Evolutionary conservation across 2,797 vertebrate species (phyloP).

Genomic region (Carduelis carduelis): DNA sequence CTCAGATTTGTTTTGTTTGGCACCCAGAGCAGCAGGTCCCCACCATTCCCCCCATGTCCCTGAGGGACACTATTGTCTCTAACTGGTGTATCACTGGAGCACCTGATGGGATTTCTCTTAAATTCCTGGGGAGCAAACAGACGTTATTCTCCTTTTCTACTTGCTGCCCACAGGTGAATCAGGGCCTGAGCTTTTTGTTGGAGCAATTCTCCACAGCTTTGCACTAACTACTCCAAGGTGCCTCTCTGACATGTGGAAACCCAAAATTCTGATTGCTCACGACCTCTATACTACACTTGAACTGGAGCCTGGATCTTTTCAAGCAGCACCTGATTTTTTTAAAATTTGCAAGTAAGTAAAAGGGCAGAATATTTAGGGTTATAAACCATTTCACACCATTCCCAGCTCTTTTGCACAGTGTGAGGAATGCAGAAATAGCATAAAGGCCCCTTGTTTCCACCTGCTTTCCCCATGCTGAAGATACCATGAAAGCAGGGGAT

Average conservation of each 20-base stretch:
- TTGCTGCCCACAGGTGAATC: neutral
- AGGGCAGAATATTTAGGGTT: neutral
- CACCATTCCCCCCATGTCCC: neutral
- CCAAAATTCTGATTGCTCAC: neutral
- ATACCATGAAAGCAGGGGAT: neutral
- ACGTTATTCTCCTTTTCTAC: neutral
- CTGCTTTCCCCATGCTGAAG: neutral
- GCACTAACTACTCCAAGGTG: neutral
- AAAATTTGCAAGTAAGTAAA: neutral
- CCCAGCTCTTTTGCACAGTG: neutral
- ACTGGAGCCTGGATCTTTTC: neutral
- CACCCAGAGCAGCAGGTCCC: neutral
- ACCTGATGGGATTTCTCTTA: neutral
- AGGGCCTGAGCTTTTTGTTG: neutral
- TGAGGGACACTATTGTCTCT: neutral
- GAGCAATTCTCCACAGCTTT: neutral
- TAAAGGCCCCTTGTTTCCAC: neutral
- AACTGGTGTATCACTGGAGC: neutral
- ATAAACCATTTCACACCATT: neutral
- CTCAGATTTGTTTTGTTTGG: neutral
- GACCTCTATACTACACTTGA: neutral
- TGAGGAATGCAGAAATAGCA: neutral
- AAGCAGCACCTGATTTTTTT: neutral
- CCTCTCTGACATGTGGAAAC: neutral
- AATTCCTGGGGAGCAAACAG: neutral